phyloP scores from a whole-genome alignment of 2,888 invertebrate species.

The Uropetala carovei region DNA sequence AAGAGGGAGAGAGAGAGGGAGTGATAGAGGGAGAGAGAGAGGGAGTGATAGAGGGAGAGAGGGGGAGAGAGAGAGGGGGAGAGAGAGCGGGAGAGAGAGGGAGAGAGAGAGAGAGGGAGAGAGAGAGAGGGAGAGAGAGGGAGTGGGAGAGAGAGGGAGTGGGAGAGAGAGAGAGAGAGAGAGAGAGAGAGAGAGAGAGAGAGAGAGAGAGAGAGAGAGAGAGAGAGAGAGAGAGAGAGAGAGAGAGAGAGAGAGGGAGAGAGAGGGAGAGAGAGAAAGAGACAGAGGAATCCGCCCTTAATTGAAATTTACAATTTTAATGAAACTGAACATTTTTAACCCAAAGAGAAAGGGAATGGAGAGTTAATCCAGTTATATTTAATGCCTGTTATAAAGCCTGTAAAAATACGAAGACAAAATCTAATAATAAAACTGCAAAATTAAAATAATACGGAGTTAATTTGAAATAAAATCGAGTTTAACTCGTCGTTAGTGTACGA shows the following conservation, averaged over 20 bases:
- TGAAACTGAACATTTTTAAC: not conserved
- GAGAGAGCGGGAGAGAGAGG: not conserved
- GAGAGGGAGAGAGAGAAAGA: not conserved
- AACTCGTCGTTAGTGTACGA: too few relatives aligned
- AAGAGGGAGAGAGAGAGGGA: not conserved
- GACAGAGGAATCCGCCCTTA: not conserved
- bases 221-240: not conserved
- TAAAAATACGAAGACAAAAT: too few relatives aligned
- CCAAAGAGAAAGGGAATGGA: not conserved
- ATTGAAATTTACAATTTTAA: conserved; percentile 10
- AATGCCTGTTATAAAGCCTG: not conserved
- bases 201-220: not conserved
- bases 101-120: not conserved
- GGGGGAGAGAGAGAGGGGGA: not conserved
- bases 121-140: not conserved
- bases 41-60: not conserved
- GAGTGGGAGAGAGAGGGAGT: not conserved
- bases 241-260: not conserved
- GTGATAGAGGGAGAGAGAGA: not conserved
- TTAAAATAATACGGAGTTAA: too few relatives aligned
- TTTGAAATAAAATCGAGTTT: too few relatives aligned
- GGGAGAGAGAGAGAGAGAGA: not conserved
- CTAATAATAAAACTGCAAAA: too few relatives aligned
- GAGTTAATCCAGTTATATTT: not conserved
- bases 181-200: not conserved